Base-by-base conservation (phyloP, 2,888 invertebrate genomes). In the Carabus problematicus region DNA sequence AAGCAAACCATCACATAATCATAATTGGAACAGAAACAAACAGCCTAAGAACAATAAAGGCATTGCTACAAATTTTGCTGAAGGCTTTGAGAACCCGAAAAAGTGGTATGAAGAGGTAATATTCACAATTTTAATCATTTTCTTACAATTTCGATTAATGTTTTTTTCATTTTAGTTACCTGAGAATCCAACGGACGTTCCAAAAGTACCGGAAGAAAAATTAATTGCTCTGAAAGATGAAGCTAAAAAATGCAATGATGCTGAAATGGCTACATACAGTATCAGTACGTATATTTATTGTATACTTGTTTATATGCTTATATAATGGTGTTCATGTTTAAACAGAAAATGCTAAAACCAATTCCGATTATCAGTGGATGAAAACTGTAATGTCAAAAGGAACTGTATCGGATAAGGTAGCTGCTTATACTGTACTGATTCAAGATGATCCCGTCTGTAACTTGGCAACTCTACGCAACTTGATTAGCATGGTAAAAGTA, bases 381-480 rank as follows among this genome's bases (percentile, higher is more conserved):
- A 87, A 88, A 74, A 91, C 91, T 1, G 88, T 95, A 8, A 83
- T 94, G 74, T 84, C 88, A 9, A 91, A 90, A 74, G 97, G 97
- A 72, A 95, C 95, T 0, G 86, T 90, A 0, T 87, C 90, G 0
- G 97, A 97, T 81, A 92, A 91, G 83, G 87, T 95, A 70, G 95
- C 96, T 1, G 95, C 95, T 0, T 88, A 90, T 70, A 91, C 91
- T 6, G 85, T 97, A 19, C 82, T 91, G 19, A 88, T 95, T 71
- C 91, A 95, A 85, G 91, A 94, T 76, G 91, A 90, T 74, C 93
- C 95, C 0, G 83, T 94, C n/a, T 91, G 91, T 79, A 92, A 91
- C 79, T 80, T 95, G 58, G 80, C 86, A 9, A 88, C 89, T 40
- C 79, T 96, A 18, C 86, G 88, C 67, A 88, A 87, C 75, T 82